These are phyloP conservation scores for Atherinomorus stipes DNA, from an alignment of 2,113 vertebrate species.

Conservation along the genomic window DNA sequence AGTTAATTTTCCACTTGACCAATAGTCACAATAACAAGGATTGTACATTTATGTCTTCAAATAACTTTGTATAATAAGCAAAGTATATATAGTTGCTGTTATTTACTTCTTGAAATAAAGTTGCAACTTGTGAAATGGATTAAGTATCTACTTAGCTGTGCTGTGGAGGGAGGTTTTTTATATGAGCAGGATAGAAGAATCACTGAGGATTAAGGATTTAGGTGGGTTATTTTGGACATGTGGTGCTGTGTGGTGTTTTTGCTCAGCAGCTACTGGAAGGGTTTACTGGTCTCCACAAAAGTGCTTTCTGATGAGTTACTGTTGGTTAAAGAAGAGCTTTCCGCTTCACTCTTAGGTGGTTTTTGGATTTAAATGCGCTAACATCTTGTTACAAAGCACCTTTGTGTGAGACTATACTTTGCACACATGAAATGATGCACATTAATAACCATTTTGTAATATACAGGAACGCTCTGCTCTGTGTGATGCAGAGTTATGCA, in stretches of 20 bases:
- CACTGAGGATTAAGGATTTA: constrained; percentile 3
- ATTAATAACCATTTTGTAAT: constrained; percentile 19
- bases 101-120: background rate
- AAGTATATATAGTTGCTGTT: background rate
- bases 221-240: constrained; percentile 15
- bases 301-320: constrained; percentile 14
- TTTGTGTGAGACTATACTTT: background rate
- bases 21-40: background rate
- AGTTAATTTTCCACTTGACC: background rate
- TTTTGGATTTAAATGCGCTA: constrained; percentile 17
- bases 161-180: background rate
- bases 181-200: background rate
- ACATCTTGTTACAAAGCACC: too few species aligned
- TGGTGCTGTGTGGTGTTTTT: constrained; percentile 18
- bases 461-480: constrained; percentile 11
- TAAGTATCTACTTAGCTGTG: background rate
- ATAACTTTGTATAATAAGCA: background rate
- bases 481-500: constrained; percentile 39
- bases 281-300: background rate
- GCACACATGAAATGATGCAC: background rate
- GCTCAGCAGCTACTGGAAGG: background rate
- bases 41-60: background rate
- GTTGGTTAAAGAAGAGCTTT: background rate
- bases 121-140: background rate
- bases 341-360: constrained; percentile 24